Percentiles rank a stretch among this genome's conserved stretches.
Evolutionary conservation across 2,113 vertebrate species (phyloP).

Genomic region (Onychostruthus taczanowskii): DNA sequence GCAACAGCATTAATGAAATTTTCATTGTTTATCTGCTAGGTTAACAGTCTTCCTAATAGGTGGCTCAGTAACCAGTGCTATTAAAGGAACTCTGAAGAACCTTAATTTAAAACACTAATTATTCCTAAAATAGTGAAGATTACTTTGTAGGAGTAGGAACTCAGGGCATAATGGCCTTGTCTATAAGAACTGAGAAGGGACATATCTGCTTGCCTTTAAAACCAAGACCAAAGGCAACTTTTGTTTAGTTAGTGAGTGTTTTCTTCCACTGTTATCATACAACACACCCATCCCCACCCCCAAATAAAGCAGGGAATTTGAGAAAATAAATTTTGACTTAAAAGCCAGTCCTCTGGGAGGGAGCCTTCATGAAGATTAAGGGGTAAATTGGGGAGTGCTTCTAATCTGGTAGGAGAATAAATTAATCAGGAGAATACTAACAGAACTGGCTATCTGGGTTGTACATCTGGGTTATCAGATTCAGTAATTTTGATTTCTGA

Average conservation of each 20-base stretch:
- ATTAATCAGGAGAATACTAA: not conserved
- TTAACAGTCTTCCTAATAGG: not conserved
- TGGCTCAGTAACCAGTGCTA: not conserved
- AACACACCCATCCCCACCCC: too few relatives aligned
- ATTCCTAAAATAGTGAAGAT: not conserved
- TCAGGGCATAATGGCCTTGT: not conserved
- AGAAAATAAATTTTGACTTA: not conserved
- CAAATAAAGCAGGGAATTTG: not conserved
- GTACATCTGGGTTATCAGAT: not conserved
- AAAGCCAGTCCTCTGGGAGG: not conserved
- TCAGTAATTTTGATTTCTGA: not conserved
- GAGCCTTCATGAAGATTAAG: not conserved
- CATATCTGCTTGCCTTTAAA: not conserved
- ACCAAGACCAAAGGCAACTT: not conserved
- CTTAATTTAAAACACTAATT: constrained; percentile 20
- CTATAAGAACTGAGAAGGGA: not conserved
- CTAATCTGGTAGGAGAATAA: not conserved
- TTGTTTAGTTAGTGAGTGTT: not conserved
- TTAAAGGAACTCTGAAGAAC: not conserved
- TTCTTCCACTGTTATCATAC: not conserved
- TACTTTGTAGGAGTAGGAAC: not conserved
- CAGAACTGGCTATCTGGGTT: not conserved
- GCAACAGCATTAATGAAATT: not conserved
- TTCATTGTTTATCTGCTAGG: not conserved
- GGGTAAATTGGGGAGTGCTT: not conserved